Conservation (phyloP, 2,888 invertebrate genomes). For the Halictus quadricinctus region DNA sequence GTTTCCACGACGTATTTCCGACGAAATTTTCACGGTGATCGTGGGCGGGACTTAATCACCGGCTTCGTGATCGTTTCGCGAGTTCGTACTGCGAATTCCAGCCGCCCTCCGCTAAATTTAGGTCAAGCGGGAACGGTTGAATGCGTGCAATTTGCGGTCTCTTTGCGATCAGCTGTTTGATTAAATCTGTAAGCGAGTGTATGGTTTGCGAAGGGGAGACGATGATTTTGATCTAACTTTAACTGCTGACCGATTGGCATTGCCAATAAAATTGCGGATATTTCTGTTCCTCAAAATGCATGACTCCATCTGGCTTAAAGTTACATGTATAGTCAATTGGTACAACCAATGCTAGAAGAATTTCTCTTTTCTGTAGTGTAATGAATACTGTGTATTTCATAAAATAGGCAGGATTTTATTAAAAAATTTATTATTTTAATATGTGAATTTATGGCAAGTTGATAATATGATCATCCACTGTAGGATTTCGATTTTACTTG, state of each 20-base stretch:
- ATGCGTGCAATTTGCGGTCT: background rate
- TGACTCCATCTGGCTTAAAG: background rate
- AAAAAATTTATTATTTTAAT: no score
- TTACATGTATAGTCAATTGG: background rate
- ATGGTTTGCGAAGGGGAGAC: background rate
- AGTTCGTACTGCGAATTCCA: slow-evolving; percentile 3
- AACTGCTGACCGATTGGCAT: background rate
- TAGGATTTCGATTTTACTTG: no score
- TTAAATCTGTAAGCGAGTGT: background rate
- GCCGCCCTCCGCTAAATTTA: slow-evolving; percentile 6
- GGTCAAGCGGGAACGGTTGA: background rate
- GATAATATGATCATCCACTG: no score
- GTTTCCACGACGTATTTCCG: background rate
- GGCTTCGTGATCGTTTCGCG: slow-evolving; percentile 1
- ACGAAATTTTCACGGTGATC: background rate
- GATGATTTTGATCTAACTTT: background rate
- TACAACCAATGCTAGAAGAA: no score
- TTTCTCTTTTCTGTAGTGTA: no score
- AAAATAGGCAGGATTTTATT: no score
- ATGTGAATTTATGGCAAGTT: no score
- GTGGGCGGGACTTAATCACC: background rate
- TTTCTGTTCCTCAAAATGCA: background rate
- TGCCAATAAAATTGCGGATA: background rate
- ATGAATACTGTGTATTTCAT: no score
- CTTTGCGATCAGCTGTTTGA: slow-evolving; percentile 2